Evolutionary conservation across 1,140 invertebrate species (phyloP), one percentile per base, ranked within the genome.

Genomic region (Sycobia sp.): DNA sequence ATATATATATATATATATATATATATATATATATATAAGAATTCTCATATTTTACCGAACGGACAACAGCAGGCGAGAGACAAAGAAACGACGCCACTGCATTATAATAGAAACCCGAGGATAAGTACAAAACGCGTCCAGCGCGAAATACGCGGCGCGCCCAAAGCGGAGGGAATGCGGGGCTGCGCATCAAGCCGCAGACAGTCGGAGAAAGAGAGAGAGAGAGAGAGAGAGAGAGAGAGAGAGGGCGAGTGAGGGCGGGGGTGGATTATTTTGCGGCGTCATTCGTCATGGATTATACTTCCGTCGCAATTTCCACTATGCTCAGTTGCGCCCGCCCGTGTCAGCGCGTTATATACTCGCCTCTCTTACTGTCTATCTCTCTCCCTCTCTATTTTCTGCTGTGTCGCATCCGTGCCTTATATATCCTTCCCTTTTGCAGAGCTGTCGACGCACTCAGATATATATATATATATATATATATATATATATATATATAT

Each of bases 241-340:
- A n/a, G 25, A 16, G 47, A 43, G 44, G 4, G 38, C 29, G 66
- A 46, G 43, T 60, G 55, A 66, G 23, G 47, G 38, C 29, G 49
- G 43, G n/a, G 41, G 55, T 49, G 53, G 43, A 73, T 74, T 75
- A 73, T 73, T 73, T 69, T 62, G 68, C 69, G 66, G 51, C 67
- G 56, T 76, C 71, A 73, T 74, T 72, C 71, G 54, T 74, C 68
- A 73, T 70, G 67, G 58, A 71, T 72, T 69, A 68, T 72, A 69
- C 60, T 63, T 55, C 29, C 58, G 55, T 58, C 57, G 47, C 57
- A 59, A 59, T 59, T 57, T 47, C 36, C 18, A 55, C 34, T 22
- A 11, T 32, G 22, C 53, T 55, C 53, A 4, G 29, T n/a, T n/a
- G 18, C 55, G 8, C 29, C 29, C 55, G 4, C 34, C 56, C 56